phyloP scores from a whole-genome alignment of 2,113 vertebrate species.

The Ancistrus triradiatus region DNA sequence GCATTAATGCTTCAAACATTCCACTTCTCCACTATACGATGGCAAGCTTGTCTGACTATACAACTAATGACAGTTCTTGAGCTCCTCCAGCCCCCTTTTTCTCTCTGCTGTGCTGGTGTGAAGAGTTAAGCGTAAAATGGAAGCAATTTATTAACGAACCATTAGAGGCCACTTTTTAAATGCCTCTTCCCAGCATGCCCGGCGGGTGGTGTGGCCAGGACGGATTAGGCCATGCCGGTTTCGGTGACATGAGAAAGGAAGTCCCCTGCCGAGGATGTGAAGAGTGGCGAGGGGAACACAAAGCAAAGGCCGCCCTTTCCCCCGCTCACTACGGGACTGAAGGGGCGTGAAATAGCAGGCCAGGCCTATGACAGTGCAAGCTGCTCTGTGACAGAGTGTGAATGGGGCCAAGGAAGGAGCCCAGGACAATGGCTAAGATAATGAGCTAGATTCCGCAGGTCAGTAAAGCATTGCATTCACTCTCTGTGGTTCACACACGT shows the following conservation, averaged over 20 bases:
- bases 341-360: constrained; percentile 79
- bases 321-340: constrained; percentile 72
- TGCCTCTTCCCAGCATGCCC: constrained; percentile 73
- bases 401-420: constrained; percentile 72
- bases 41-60: constrained; percentile 4
- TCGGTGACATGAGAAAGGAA: constrained; percentile 81
- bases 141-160: constrained; percentile 78
- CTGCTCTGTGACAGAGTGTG: constrained; percentile 72
- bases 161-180: constrained; percentile 73
- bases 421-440: constrained; percentile 68
- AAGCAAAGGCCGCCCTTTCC: constrained; percentile 69
- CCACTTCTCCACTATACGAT: background rate
- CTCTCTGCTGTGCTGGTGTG: constrained; percentile 58
- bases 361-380: constrained; percentile 80
- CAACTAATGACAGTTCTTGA: constrained; percentile 18
- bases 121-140: constrained; percentile 74
- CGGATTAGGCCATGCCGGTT: constrained; percentile 79
- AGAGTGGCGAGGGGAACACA: constrained; percentile 72
- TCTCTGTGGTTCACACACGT: constrained; percentile 43
- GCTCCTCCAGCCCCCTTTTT: constrained; percentile 30
- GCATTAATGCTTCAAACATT: background rate
- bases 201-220: constrained; percentile 61
- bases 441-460: constrained; percentile 81
- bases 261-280: constrained; percentile 75
- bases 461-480: constrained; percentile 78